These are phyloP conservation scores for Agrochola circellaris DNA, from an alignment of 2,888 invertebrate species.

Conservation along the genomic window DNA sequence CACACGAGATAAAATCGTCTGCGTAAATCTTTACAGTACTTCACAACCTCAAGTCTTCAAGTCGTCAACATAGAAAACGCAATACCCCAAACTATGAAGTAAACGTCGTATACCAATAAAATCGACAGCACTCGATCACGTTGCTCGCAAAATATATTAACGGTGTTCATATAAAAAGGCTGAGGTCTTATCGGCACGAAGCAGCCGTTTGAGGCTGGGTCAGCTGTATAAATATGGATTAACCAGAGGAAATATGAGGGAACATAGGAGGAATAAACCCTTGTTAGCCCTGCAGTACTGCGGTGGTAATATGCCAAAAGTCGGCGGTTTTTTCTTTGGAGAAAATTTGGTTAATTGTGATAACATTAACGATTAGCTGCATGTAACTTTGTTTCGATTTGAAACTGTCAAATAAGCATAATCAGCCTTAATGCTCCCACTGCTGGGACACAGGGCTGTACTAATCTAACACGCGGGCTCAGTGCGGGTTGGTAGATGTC, in stretches of 20 bases:
- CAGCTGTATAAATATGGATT: slow-evolving; percentile 88
- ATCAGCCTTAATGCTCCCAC: too few species aligned
- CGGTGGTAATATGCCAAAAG: slow-evolving; percentile 40
- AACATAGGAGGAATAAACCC: slow-evolving; percentile 76
- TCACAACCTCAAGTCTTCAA: not conserved
- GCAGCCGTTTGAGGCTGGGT: slow-evolving; percentile 78
- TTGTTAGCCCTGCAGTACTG: slow-evolving; percentile 71
- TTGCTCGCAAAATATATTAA: slow-evolving; percentile 65
- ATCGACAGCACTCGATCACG: slow-evolving; percentile 62
- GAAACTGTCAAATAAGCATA: not conserved
- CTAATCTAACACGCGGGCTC: too few species aligned
- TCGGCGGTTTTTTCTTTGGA: not conserved
- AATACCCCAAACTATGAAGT: slow-evolving; percentile 39
- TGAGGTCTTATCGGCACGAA: slow-evolving; percentile 64
- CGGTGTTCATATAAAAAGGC: slow-evolving; percentile 67
- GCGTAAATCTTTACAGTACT: slow-evolving; percentile 1
- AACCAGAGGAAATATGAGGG: slow-evolving; percentile 83
- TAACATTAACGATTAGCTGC: slow-evolving; percentile 4
- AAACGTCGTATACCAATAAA: slow-evolving; percentile 59
- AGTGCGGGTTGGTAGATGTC: too few species aligned
- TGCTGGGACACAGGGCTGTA: too few species aligned
- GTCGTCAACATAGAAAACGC: slow-evolving; percentile 18
- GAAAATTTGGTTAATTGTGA: slow-evolving; percentile 5
- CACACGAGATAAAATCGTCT: not conserved
- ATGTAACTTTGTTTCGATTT: not conserved